These are phyloP conservation scores for Scopus umbretta DNA, from an alignment of 2,113 vertebrate genomes.

Conservation along the genomic window DNA sequence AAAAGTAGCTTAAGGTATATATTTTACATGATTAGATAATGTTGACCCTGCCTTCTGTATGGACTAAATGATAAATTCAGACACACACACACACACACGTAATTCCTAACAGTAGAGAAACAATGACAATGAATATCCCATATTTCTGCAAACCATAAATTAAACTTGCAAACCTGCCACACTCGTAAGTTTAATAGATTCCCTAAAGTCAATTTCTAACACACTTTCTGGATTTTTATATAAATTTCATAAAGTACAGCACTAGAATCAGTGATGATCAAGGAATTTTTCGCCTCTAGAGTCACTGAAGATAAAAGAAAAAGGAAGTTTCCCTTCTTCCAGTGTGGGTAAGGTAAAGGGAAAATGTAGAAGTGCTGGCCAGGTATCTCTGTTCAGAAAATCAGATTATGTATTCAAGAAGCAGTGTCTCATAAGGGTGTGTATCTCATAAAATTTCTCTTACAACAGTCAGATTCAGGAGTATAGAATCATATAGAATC, in stretches of 20 bases:
- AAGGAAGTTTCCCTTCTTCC: not conserved
- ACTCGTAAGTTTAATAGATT: constrained; percentile 59
- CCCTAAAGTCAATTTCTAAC: constrained; percentile 60
- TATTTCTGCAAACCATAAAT: constrained; percentile 69
- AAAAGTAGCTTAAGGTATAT: not conserved
- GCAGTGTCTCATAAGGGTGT: not conserved
- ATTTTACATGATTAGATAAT: not conserved
- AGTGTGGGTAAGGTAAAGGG: not conserved
- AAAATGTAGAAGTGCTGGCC: constrained; percentile 36
- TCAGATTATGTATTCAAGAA: not conserved
- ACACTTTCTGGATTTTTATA: constrained; percentile 57
- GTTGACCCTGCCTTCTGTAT: not conserved
- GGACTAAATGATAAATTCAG: constrained; percentile 54
- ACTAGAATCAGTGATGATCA: constrained; percentile 29
- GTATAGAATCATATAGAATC: too few relatives aligned
- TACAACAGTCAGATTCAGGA: not conserved
- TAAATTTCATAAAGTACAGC: constrained; percentile 39
- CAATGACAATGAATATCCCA: constrained; percentile 55
- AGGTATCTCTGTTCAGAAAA: not conserved
- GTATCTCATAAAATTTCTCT: not conserved
- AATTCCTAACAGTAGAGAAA: constrained; percentile 50
- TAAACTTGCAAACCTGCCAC: constrained; percentile 50
- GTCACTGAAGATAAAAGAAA: constrained; percentile 22
- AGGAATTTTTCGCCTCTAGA: constrained; percentile 58
- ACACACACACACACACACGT: not conserved